phyloP scores from a whole-genome alignment of 2,113 vertebrate genomes.

The Phylloscopus trochilus region DNA sequence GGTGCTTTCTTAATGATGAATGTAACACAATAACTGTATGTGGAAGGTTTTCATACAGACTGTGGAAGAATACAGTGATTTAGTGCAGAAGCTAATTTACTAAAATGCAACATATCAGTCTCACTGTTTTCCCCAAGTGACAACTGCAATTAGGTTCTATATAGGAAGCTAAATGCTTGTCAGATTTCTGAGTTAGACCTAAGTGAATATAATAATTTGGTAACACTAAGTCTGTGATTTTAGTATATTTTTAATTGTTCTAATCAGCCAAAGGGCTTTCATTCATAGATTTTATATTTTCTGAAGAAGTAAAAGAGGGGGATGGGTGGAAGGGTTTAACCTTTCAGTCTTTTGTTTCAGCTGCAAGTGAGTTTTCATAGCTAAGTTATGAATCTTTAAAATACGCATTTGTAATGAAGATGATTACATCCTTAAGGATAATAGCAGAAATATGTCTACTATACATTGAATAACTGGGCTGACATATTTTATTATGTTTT shows the following conservation, averaged over 20 bases:
- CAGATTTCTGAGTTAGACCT: not conserved
- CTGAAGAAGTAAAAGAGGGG: not conserved
- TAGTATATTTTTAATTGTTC: not conserved
- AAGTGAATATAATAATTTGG: not conserved
- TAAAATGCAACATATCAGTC: not conserved
- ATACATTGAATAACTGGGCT: not conserved
- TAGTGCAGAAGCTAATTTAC: not conserved
- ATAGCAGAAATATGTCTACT: not conserved
- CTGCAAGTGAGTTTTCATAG: not conserved
- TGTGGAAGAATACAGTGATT: not conserved
- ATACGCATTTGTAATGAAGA: not conserved
- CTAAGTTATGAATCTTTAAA: not conserved
- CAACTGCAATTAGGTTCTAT: not conserved
- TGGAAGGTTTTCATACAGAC: not conserved
- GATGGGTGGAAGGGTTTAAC: not conserved
- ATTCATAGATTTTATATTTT: not conserved
- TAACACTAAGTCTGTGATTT: not conserved
- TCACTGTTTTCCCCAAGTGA: not conserved
- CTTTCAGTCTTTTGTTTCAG: not conserved
- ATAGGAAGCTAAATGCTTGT: not conserved
- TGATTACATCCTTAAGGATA: not conserved
- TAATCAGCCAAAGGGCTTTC: not conserved
- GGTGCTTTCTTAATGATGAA: not conserved
- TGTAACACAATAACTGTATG: not conserved
- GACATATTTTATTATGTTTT: not conserved